Percentiles rank a stretch among this genome's conserved stretches.
These are phyloP conservation scores for Lepidochitona cinerea DNA, from an alignment of 2,888 invertebrate species.

Conservation along the genomic window DNA sequence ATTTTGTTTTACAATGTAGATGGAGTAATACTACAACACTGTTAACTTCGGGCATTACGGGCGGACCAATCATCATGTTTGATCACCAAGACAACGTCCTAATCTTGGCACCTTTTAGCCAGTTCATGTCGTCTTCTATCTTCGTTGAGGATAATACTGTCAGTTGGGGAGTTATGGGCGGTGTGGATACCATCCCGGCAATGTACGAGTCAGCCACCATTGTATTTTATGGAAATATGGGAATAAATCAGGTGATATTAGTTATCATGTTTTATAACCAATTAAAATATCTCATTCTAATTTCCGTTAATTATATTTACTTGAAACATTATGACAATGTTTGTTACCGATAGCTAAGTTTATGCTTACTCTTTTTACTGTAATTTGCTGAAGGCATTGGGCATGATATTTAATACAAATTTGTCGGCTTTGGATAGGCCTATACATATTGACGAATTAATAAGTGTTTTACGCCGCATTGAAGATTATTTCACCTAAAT, in stretches of 20 bases:
- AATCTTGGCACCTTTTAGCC: constrained; percentile 42
- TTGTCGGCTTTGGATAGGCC: too few relatives aligned
- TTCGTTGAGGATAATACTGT: constrained; percentile 40
- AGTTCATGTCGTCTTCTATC: constrained; percentile 49
- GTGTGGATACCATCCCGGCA: constrained; percentile 37
- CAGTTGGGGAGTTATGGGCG: constrained; percentile 57
- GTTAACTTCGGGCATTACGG: constrained; percentile 42
- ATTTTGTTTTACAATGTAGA: constrained; percentile 19
- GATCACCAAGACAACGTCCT: constrained; percentile 41
- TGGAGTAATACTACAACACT: constrained; percentile 22
- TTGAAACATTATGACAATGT: too few relatives aligned
- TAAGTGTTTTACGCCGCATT: too few relatives aligned
- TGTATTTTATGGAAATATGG: constrained; percentile 11
- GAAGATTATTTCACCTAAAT: too few relatives aligned
- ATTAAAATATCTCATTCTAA: too few relatives aligned
- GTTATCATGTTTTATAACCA: too few relatives aligned
- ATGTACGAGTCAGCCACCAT: constrained; percentile 43
- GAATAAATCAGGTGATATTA: constrained; percentile 1
- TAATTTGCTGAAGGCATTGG: too few relatives aligned
- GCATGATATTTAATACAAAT: too few relatives aligned
- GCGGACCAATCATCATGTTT: constrained; percentile 48
- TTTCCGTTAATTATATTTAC: too few relatives aligned
- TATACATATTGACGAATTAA: too few relatives aligned
- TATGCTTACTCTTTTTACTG: too few relatives aligned
- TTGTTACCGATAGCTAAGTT: too few relatives aligned